These are phyloP conservation scores for Rhopalosiphum nymphaeae DNA, from an alignment of 2,888 invertebrate species.

Conservation along the genomic window DNA sequence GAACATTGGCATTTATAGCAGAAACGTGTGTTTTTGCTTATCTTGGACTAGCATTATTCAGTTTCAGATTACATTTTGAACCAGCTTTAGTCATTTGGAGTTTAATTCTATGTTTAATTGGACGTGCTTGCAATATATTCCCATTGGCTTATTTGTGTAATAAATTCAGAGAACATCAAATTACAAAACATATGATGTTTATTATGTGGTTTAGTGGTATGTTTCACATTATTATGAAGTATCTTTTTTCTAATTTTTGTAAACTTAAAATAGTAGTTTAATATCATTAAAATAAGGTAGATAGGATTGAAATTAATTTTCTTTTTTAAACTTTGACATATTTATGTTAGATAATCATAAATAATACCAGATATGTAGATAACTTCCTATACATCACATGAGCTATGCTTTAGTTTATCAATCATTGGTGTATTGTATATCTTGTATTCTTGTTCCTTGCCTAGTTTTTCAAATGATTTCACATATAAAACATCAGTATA, in stretches of 20 bases:
- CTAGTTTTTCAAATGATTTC: too few relatives aligned
- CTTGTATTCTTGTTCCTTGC: background rate
- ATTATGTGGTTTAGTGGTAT: slow-evolving; percentile 99
- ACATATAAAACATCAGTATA: background rate
- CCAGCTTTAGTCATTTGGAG: slow-evolving; percentile 88
- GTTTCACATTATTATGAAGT: slow-evolving; percentile 67
- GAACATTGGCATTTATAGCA: slow-evolving; percentile 96
- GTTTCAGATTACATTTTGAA: slow-evolving; percentile 90
- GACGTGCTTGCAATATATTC: slow-evolving; percentile 96
- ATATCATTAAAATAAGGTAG: background rate
- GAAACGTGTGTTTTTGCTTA: slow-evolving; percentile 99
- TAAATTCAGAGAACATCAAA: slow-evolving; percentile 96
- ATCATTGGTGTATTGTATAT: background rate
- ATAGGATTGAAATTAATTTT: background rate
- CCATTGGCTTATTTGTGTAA: slow-evolving; percentile 94
- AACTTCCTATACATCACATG: background rate
- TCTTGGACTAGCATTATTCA: slow-evolving; percentile 92
- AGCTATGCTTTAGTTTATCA: background rate
- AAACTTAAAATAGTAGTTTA: background rate
- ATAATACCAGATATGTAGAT: background rate
- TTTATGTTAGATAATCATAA: background rate
- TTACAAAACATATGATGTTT: slow-evolving; percentile 98
- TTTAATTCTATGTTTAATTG: slow-evolving; percentile 89
- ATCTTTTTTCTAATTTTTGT: background rate
- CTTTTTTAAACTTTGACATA: background rate